These are phyloP conservation scores for Elegia similella DNA, from an alignment of 2,888 invertebrate species.

Conservation along the genomic window DNA sequence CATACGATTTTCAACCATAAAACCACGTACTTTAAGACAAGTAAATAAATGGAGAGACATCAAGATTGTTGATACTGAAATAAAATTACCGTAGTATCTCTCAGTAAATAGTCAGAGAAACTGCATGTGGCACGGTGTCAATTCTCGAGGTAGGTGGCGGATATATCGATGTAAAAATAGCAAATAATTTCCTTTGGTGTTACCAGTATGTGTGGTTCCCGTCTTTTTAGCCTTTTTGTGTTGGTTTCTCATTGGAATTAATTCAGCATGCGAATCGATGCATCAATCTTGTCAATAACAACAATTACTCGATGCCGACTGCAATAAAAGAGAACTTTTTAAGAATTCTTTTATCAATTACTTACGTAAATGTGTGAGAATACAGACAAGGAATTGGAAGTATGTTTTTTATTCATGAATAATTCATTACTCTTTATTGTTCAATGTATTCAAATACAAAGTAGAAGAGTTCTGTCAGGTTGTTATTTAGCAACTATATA, in stretches of 20 bases:
- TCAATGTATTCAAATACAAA: no score
- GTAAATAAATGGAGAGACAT: not conserved
- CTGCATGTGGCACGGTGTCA: not conserved
- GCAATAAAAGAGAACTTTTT: not conserved
- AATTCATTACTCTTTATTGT: no score
- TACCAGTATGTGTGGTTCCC: not conserved
- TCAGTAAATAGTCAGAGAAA: not conserved
- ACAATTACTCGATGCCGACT: not conserved
- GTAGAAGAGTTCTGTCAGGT: no score
- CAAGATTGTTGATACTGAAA: not conserved
- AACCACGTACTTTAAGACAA: not conserved
- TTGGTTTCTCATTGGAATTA: constrained; percentile 3
- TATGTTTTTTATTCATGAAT: not conserved
- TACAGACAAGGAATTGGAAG: not conserved
- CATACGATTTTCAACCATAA: not conserved
- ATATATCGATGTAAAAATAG: constrained; percentile 11
- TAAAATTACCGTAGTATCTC: not conserved
- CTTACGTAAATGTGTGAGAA: not conserved
- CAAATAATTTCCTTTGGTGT: constrained; percentile 1
- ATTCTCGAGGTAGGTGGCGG: constrained; percentile 4
- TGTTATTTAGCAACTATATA: no score
- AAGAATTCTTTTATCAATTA: not conserved
- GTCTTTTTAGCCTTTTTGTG: not conserved
- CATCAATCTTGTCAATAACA: not conserved
- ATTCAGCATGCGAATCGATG: not conserved